Evolutionary conservation across 2,113 vertebrate genomes (phyloP).

Genomic region (Pedionomus torquatus): DNA sequence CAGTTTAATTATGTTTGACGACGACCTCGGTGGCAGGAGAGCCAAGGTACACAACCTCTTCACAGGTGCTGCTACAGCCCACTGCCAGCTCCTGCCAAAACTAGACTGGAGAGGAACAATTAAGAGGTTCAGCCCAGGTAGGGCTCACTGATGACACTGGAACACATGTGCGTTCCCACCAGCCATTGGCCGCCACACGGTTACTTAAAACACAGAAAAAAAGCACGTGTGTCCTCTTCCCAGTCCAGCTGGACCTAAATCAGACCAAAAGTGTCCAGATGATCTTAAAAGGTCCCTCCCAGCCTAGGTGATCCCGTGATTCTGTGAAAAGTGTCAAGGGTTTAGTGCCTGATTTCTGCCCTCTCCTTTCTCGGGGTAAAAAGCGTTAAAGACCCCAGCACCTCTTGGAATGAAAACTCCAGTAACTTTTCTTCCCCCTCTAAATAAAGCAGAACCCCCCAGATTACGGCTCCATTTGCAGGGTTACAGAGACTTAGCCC

Average conservation of each 20-base stretch:
- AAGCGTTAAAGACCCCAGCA: not conserved
- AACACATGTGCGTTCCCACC: not conserved
- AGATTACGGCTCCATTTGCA: not conserved
- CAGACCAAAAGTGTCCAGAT: not conserved
- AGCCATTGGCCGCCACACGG: not conserved
- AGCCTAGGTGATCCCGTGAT: too few species aligned
- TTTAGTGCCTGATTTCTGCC: rapidly evolving
- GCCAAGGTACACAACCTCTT: not conserved
- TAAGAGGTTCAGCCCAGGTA: not conserved
- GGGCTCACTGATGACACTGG: not conserved
- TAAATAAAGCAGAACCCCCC: not conserved
- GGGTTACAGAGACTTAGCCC: not conserved
- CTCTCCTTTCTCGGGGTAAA: not conserved
- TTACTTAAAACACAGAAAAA: not conserved
- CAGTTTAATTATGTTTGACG: not conserved
- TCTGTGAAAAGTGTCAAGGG: too few species aligned
- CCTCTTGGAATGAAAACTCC: not conserved
- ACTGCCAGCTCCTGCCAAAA: not conserved
- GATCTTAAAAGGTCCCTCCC: too few species aligned
- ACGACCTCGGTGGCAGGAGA: not conserved
- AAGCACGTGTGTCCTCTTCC: not conserved
- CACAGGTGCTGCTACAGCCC: not conserved
- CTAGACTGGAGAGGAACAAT: not conserved
- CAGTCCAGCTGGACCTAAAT: not conserved
- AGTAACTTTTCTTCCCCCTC: not conserved